Conservation (phyloP, 2,888 invertebrate genomes). For the Thecocarcelia acutangulata region DNA sequence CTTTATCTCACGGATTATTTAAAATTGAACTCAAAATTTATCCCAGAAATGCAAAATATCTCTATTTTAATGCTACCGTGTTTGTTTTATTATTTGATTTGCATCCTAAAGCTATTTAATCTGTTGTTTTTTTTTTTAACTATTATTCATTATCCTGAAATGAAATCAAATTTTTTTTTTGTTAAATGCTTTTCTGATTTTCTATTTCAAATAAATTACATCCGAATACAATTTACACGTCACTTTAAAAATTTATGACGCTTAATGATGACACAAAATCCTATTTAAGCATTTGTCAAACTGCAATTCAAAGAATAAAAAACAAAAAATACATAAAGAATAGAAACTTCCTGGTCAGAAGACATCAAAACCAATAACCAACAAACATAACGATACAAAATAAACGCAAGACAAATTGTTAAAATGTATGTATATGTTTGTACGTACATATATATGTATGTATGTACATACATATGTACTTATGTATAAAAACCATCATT, state of each 20-base stretch:
- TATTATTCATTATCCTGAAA: neutral
- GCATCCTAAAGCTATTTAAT: too few species aligned
- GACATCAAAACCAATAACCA: slow-evolving; percentile 42
- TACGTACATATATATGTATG: too few species aligned
- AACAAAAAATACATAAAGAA: slow-evolving; percentile 11
- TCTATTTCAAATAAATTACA: slow-evolving; percentile 56
- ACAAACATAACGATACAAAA: slow-evolving; percentile 34
- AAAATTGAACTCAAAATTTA: too few species aligned
- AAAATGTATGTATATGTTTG: too few species aligned
- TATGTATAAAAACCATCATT: slow-evolving; percentile 26
- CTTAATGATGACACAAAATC: slow-evolving; percentile 67
- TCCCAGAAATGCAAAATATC: too few species aligned
- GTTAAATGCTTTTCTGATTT: neutral
- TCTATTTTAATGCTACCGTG: too few species aligned
- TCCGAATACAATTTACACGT: slow-evolving; percentile 67
- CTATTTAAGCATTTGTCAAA: slow-evolving; percentile 66
- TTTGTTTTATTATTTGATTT: too few species aligned
- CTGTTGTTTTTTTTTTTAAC: neutral
- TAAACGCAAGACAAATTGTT: slow-evolving; percentile 29
- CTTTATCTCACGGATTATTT: too few species aligned
- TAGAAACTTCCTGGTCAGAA: slow-evolving; percentile 61
- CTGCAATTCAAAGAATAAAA: slow-evolving; percentile 24
- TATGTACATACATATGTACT: too few species aligned
- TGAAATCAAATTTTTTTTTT: neutral
- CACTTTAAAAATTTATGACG: slow-evolving; percentile 66